Conservation (phyloP, 1,140 invertebrate genomes). For the Ceratitis capitata region DNA sequence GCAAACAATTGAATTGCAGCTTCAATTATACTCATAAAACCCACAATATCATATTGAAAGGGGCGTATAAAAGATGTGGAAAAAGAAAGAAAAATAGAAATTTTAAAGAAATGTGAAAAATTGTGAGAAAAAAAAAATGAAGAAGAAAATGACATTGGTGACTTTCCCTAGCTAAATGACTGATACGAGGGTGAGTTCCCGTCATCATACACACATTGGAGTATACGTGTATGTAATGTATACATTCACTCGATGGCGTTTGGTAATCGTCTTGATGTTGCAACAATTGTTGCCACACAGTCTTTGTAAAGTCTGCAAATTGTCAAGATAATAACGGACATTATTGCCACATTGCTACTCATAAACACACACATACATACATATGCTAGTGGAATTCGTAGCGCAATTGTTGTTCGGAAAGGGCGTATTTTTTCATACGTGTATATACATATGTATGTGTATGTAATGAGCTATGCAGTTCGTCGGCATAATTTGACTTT, state of each 20-base stretch:
- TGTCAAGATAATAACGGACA: slow-evolving; percentile 8
- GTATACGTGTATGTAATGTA: not conserved
- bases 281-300: not conserved
- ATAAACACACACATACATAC: too few species aligned
- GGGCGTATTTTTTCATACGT: too few species aligned
- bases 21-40: not conserved
- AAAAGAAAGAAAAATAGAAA: not conserved
- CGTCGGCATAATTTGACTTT: not conserved
- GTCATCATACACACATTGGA: too few species aligned
- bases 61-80: not conserved
- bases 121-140: not conserved
- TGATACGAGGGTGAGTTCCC: too few species aligned
- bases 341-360: not conserved
- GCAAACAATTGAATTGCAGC: slow-evolving; percentile 14
- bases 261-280: not conserved
- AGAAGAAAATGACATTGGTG: not conserved
- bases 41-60: slow-evolving; percentile 17
- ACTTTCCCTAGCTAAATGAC: not conserved
- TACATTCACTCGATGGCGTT: not conserved
- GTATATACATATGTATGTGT: not conserved
- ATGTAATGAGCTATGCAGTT: not conserved
- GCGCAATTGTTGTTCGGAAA: not conserved
- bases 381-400: slow-evolving; percentile 6
- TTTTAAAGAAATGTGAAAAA: not conserved
- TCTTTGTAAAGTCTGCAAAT: not conserved